A percentile compares a stretch with the other conserved stretches of the same genome.
Conservation (phyloP, 2,797 vertebrate genomes). For the Amblyopsis hoosieri region DNA sequence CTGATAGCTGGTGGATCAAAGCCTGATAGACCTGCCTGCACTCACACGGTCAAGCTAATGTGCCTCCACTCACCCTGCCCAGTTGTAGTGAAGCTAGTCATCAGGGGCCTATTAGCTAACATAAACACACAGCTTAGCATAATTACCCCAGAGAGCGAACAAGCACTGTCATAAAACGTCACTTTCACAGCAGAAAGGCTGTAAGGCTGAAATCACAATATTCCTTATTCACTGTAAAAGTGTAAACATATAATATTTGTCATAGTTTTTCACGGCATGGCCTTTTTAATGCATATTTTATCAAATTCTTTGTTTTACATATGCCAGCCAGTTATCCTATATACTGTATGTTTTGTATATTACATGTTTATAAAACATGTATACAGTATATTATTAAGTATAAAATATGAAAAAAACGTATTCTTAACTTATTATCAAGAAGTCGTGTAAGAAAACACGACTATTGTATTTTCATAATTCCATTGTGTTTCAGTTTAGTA, state of each 20-base stretch:
- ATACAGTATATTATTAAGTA: too few species aligned
- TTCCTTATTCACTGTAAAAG: conserved; percentile 39
- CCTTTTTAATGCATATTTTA: too few species aligned
- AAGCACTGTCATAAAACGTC: conserved; percentile 63
- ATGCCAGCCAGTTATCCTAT: too few species aligned
- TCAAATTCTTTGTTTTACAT: too few species aligned
- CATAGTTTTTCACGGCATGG: too few species aligned
- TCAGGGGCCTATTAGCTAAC: conserved; percentile 72
- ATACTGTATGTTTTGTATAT: too few species aligned
- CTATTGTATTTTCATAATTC: too few species aligned
- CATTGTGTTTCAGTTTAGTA: conserved; percentile 26
- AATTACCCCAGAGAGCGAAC: conserved; percentile 71
- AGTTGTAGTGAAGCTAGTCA: conserved; percentile 37
- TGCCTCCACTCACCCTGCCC: background rate
- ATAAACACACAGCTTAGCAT: conserved; percentile 75
- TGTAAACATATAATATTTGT: too few species aligned
- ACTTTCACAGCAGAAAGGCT: conserved; percentile 68
- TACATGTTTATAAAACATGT: too few species aligned
- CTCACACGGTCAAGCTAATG: conserved; percentile 24
- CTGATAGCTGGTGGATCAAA: conserved; percentile 59
- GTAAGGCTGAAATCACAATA: conserved; percentile 14
- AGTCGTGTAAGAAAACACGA: too few species aligned
- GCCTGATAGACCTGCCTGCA: conserved; percentile 32
- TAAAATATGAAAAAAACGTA: too few species aligned
- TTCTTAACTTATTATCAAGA: too few species aligned